Conservation (phyloP, 2,113 vertebrate genomes). For the Platichthys flesus region DNA sequence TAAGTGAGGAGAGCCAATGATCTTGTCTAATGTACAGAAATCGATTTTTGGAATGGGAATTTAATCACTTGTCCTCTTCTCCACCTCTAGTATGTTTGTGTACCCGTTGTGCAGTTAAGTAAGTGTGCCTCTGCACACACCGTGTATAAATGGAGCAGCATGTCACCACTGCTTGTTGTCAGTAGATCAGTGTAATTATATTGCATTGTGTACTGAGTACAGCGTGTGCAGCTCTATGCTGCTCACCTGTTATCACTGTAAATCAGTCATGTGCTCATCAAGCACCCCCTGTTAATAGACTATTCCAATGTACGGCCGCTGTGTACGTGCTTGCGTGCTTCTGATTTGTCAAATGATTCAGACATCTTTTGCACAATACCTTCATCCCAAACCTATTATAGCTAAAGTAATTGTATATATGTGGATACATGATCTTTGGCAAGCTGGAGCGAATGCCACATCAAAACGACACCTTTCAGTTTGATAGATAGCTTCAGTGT, state of each 20-base stretch:
- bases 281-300: constrained; percentile 53
- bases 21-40: not conserved
- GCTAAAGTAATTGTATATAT: not conserved
- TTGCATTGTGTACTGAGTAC: constrained; percentile 12
- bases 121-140: not conserved
- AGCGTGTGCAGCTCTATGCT: constrained; percentile 1
- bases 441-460: not conserved
- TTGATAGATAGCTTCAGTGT: not conserved
- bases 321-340: constrained; percentile 21
- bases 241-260: constrained; percentile 48
- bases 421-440: not conserved
- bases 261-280: constrained; percentile 59
- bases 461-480: not conserved
- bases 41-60: not conserved
- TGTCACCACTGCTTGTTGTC: constrained; percentile 12
- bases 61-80: not conserved
- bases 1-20: not conserved
- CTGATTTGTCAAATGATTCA: constrained; percentile 50
- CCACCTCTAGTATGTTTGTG: not conserved
- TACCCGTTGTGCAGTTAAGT: not conserved
- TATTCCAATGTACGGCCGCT: constrained; percentile 29
- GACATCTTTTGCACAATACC: not conserved
- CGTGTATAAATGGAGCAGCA: not conserved
- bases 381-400: not conserved
- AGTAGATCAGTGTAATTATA: constrained; percentile 2